Percentiles rank a stretch among this genome's conserved stretches.
These are phyloP conservation scores for Pecten maximus DNA, from an alignment of 2,888 invertebrate genomes.

Conservation along the genomic window DNA sequence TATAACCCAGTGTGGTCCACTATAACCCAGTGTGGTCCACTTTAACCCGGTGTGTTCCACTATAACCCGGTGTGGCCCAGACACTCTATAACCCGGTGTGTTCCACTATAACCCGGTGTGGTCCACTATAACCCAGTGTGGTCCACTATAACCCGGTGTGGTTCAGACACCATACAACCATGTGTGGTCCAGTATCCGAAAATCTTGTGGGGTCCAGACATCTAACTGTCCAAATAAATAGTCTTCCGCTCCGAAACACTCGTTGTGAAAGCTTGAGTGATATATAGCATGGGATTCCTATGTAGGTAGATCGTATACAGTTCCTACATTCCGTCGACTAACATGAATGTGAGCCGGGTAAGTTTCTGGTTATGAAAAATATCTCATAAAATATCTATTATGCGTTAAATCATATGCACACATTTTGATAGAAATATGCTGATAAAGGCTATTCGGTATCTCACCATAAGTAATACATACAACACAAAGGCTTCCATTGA, in stretches of 20 bases:
- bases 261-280: background rate
- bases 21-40: too few relatives aligned
- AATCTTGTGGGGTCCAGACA: too few relatives aligned
- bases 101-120: too few relatives aligned
- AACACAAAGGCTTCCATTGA: background rate
- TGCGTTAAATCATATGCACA: background rate
- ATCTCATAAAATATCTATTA: background rate
- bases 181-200: too few relatives aligned
- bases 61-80: too few relatives aligned
- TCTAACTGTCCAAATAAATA: too few relatives aligned
- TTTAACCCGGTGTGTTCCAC: too few relatives aligned
- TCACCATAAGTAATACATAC: background rate
- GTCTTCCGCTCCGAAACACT: background rate
- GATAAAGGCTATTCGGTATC: constrained; percentile 8
- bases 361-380: background rate
- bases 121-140: too few relatives aligned
- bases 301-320: background rate
- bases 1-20: too few relatives aligned
- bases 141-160: too few relatives aligned
- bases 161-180: too few relatives aligned
- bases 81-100: too few relatives aligned
- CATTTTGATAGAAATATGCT: constrained; percentile 10
- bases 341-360: background rate
- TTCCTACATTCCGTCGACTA: background rate
- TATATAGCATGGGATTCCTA: background rate